A percentile compares a stretch with the other conserved stretches of the same genome.
Evolutionary conservation across 92 coral and sea anemone species (phyloP).

Genomic region (Meandrina meandrites): DNA sequence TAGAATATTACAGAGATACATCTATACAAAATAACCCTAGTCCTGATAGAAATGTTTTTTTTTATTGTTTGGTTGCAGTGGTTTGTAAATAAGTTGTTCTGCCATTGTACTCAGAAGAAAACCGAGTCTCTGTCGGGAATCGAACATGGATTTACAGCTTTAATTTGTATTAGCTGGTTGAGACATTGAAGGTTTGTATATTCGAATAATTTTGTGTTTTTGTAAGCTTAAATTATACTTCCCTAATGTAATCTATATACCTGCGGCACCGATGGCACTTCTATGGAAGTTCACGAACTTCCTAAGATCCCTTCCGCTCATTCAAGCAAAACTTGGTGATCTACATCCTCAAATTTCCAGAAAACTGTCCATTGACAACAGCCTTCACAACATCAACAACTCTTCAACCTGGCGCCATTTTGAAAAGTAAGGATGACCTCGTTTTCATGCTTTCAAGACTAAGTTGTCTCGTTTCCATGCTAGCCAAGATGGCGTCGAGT

Average conservation of each 20-base stretch:
- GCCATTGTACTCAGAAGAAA: no score
- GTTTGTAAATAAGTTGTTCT: no score
- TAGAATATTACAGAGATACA: not conserved
- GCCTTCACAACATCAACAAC: constrained; percentile 27
- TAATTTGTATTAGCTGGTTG: no score
- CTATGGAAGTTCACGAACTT: constrained; percentile 98
- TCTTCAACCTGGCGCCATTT: constrained; percentile 63
- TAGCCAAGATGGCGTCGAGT: constrained; percentile 90
- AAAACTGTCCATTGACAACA: not conserved
- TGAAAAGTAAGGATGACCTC: constrained; percentile 33
- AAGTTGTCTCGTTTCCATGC: constrained; percentile 3
- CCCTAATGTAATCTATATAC: constrained; percentile 45
- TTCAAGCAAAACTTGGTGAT: constrained; percentile 30
- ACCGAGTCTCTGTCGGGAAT: no score
- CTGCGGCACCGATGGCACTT: constrained; percentile 96
- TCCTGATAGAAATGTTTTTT: no score
- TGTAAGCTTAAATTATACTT: no score
- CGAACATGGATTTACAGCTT: no score
- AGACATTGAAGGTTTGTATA: no score
- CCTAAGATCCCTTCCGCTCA: constrained; percentile 99
- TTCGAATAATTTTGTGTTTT: no score
- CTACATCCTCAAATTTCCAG: constrained; percentile 4
- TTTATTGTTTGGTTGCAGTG: no score
- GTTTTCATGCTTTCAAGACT: not conserved
- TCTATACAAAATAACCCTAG: not conserved